These are phyloP conservation scores for Neodontobutis hainanensis DNA, from an alignment of 2,113 vertebrate genomes.

Conservation along the genomic window DNA sequence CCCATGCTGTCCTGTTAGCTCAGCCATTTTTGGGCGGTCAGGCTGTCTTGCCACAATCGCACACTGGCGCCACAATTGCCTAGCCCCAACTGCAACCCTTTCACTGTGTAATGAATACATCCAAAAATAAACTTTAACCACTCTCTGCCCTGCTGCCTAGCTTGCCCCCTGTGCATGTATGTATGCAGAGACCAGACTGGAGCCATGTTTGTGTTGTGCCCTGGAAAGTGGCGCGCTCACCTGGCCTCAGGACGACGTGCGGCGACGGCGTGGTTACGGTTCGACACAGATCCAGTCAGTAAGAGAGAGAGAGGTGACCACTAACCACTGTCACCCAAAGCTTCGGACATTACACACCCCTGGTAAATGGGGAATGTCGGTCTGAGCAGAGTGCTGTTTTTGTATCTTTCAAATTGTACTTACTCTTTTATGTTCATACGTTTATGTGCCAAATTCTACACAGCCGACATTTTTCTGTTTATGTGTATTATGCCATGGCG, in stretches of 20 bases:
- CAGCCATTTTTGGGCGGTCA: constrained; percentile 93
- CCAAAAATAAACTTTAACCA: constrained; percentile 88
- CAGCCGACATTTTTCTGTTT: constrained; percentile 21
- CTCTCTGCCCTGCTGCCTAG: constrained; percentile 62
- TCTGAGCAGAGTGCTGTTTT: constrained; percentile 45
- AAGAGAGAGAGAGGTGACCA: constrained; percentile 52
- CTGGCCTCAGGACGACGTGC: constrained; percentile 63
- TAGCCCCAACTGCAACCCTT: constrained; percentile 85
- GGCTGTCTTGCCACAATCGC: constrained; percentile 95
- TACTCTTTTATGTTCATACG: constrained; percentile 9
- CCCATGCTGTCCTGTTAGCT: constrained; percentile 84
- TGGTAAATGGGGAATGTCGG: constrained; percentile 31
- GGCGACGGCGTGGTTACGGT: constrained; percentile 64
- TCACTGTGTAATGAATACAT: constrained; percentile 91
- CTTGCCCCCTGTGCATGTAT: constrained; percentile 68
- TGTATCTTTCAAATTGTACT: constrained; percentile 30
- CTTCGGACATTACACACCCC: constrained; percentile 33
- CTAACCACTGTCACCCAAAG: constrained; percentile 63
- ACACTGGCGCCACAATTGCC: constrained; percentile 86
- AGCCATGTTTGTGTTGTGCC: constrained; percentile 74
- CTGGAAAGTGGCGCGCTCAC: constrained; percentile 69
- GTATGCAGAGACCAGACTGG: constrained; percentile 78
- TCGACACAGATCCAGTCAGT: constrained; percentile 75
- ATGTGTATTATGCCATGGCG: constrained; percentile 30
- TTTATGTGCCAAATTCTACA: constrained; percentile 6